phyloP scores from a whole-genome alignment of 1,140 invertebrate species.

The Argopecten irradians region DNA sequence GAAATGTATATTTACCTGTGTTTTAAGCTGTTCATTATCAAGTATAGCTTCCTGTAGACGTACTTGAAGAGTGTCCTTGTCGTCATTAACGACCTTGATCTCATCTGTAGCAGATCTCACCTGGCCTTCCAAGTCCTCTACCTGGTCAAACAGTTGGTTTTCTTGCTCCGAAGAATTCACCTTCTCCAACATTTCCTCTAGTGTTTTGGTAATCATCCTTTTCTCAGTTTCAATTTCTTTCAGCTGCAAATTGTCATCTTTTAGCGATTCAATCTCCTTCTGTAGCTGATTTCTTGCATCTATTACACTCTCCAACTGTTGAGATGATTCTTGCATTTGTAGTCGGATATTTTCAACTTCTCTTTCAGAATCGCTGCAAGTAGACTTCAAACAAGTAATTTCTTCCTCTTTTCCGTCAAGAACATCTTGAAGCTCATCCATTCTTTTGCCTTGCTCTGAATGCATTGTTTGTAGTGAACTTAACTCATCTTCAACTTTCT shows the following conservation, averaged over 20 bases:
- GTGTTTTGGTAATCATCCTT: neutral
- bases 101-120: conserved; percentile 12
- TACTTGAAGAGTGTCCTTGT: neutral
- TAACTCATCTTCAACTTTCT: neutral
- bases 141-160: conserved; percentile 24
- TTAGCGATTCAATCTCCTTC: neutral
- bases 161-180: neutral
- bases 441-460: neutral
- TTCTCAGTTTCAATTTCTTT: neutral
- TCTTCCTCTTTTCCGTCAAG: conserved; percentile 27
- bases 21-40: neutral
- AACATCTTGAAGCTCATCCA: neutral
- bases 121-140: neutral
- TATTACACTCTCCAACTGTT: neutral
- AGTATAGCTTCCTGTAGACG: neutral
- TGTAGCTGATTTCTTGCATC: neutral
- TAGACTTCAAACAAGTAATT: neutral
- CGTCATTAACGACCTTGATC: conserved; percentile 3
- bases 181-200: conserved; percentile 27
- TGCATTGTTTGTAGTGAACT: neutral
- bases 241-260: neutral
- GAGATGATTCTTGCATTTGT: conserved; percentile 26
- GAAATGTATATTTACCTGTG: neutral
- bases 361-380: conserved; percentile 32
- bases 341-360: conserved; percentile 31